These are phyloP conservation scores for Casuarius casuarius DNA, from an alignment of 2,113 vertebrate species.

Conservation along the genomic window DNA sequence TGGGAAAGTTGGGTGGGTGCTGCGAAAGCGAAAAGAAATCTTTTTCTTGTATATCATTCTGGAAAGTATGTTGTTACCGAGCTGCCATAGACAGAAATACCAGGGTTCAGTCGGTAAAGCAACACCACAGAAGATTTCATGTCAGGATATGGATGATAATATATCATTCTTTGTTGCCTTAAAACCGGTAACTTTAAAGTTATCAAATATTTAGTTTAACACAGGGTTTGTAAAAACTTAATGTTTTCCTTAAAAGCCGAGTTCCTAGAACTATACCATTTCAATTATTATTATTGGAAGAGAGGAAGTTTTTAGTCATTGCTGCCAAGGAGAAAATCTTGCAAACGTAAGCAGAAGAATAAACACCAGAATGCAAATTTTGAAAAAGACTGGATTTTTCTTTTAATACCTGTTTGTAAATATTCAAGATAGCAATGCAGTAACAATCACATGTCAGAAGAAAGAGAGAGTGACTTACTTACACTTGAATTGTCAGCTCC, in stretches of 20 bases:
- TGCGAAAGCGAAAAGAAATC: neutral
- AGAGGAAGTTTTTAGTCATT: neutral
- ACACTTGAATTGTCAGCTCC: neutral
- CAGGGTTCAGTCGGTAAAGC: neutral
- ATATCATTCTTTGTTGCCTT: neutral
- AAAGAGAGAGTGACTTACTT: neutral
- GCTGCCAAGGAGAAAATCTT: conserved; percentile 3
- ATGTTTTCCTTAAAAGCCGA: neutral
- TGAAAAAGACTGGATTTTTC: neutral
- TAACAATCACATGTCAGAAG: neutral
- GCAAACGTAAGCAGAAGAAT: neutral
- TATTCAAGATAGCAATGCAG: neutral
- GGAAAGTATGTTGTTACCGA: neutral
- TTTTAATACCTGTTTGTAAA: neutral
- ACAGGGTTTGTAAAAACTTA: neutral
- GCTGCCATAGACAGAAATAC: neutral
- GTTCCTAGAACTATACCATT: neutral
- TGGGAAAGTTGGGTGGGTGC: conserved; percentile 24
- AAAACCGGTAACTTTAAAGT: neutral
- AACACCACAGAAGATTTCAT: neutral
- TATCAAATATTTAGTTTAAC: neutral
- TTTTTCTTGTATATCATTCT: neutral
- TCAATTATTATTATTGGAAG: neutral
- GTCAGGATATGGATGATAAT: neutral
- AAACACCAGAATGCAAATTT: conserved; percentile 11